phyloP scores from a whole-genome alignment of 2,113 vertebrate species.

The Corapipo altera region DNA sequence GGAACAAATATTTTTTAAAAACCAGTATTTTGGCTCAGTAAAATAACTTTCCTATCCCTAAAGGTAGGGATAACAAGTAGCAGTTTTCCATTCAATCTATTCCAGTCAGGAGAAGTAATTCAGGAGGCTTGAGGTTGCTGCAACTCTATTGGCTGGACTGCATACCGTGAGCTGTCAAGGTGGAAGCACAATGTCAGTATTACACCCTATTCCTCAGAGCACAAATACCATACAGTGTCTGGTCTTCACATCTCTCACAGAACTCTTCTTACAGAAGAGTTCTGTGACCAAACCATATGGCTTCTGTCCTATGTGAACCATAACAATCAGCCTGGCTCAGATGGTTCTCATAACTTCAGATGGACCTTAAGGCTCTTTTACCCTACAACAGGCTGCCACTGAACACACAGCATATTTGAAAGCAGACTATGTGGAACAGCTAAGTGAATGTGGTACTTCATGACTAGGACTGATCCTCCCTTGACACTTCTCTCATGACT shows the following conservation, averaged over 20 bases:
- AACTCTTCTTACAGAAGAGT: not conserved
- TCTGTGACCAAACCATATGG: not conserved
- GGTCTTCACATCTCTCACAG: not conserved
- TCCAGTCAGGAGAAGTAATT: not conserved
- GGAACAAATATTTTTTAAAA: not conserved
- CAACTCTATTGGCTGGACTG: not conserved
- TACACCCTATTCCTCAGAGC: not conserved
- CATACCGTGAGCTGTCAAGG: not conserved
- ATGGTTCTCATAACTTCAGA: not conserved
- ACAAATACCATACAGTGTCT: not conserved
- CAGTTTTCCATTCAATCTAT: not conserved
- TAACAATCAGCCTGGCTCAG: not conserved
- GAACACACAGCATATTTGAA: not conserved
- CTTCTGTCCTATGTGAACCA: not conserved
- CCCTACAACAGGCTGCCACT: not conserved
- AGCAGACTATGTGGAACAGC: not conserved
- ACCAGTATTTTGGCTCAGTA: conserved; percentile 41
- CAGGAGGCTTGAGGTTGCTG: not conserved
- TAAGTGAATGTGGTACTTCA: not conserved
- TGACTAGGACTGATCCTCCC: not conserved
- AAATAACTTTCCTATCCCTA: not conserved
- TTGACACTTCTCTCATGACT: not conserved
- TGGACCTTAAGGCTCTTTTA: not conserved
- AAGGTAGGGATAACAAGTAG: not conserved
- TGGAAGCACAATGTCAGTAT: not conserved